Evolutionary conservation across 2,888 invertebrate species (phyloP), one percentile per base, ranked within the genome.

Genomic region (Hydriomena furcata): DNA sequence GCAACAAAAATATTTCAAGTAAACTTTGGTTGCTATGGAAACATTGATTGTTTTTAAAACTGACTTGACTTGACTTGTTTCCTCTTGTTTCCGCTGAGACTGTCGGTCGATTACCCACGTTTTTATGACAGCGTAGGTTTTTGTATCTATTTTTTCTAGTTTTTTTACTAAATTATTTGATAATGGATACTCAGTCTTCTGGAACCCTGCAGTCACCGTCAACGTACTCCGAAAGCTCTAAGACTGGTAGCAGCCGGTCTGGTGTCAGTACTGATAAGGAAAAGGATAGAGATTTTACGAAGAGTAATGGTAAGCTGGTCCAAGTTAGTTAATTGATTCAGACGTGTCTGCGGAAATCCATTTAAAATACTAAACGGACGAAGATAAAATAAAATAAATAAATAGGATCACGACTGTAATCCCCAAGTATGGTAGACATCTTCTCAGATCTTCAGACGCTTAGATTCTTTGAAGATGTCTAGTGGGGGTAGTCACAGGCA

Each of bases 191-290:
- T 12, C 47, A 34, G 7, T 58, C 85, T 0, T 59, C 64, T 0
- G 79, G 73, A 5, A 84, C 84, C 1, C 25, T 78, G 5, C 76
- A 71, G 38, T 85, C 86, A 0, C 71, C 71, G 4, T 84, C 87
- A 0, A 72, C 75, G 0, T 72, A 58, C 37, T 85, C 85, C 0
- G 78, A 65, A 8, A 79, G 77, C 37, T 82, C 84, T 0, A 84
- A 73, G 54, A 76, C 78, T 0, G 77, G 69, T 0, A 85, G 84
- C 41, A 78, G 69, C 53, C 67, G 55, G 28, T 76, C 82, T 7
- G 71, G 34, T 0, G 47, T 8, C 0, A 73, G 69, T n/a, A 20
- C 27, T 7, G 71, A 65, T 0, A 70, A 62, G 25, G 69, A 66
- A 0, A 72, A 63, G 42, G 81, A 80, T 0, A 55, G 66, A 8